A percentile compares a stretch with the other conserved stretches of the same genome.
Evolutionary conservation across 2,888 invertebrate genomes (phyloP).

Genomic region (Pyrgus malvae): DNA sequence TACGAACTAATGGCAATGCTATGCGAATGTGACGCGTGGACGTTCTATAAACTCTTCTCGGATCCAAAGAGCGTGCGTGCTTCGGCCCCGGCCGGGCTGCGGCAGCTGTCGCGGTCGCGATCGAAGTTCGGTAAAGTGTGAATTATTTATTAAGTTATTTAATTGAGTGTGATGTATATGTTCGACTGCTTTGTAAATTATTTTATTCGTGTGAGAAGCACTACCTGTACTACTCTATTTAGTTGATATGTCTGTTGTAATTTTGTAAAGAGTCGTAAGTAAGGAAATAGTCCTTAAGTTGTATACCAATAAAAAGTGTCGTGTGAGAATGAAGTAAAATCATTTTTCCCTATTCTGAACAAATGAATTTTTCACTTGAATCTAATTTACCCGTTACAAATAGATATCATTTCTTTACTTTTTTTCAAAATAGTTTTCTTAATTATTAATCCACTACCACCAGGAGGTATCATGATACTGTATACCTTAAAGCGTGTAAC

Average conservation of each 20-base stretch:
- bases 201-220: constrained; percentile 78
- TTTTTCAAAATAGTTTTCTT: no score
- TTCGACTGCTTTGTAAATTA: constrained; percentile 80
- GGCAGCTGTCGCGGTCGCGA: constrained; percentile 73
- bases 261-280: constrained; percentile 82
- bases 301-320: constrained; percentile 77
- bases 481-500: no score
- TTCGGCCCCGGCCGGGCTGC: constrained; percentile 78
- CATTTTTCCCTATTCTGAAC: constrained; percentile 36
- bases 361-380: no score
- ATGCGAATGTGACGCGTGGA: constrained; percentile 69
- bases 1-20: constrained; percentile 80
- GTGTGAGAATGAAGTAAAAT: constrained; percentile 60
- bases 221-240: constrained; percentile 72
- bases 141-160: constrained; percentile 79
- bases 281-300: constrained; percentile 72
- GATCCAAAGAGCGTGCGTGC: constrained; percentile 80
- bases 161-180: constrained; percentile 77
- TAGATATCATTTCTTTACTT: no score
- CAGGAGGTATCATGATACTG: no score
- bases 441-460: no score
- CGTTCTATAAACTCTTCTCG: constrained; percentile 76
- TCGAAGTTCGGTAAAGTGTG: constrained; percentile 75
- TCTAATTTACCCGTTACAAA: no score
- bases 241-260: constrained; percentile 80